Evolutionary conservation across 2,888 invertebrate genomes (phyloP).

Genomic region (Cryptocephalus primarius): DNA sequence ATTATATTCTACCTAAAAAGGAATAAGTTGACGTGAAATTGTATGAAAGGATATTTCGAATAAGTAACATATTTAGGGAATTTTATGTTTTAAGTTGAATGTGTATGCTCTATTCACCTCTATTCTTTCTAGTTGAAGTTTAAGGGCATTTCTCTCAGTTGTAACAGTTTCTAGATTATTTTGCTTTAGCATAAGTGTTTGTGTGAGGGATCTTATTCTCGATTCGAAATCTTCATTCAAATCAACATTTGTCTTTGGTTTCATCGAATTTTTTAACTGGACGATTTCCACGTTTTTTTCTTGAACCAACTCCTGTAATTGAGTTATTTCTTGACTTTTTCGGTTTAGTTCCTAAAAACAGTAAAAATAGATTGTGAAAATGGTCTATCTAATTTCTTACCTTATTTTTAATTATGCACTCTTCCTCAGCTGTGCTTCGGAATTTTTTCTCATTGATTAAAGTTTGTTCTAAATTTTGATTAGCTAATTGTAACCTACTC

Average conservation of each 20-base stretch:
- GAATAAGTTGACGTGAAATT: conserved; percentile 5
- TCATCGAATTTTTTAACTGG: conserved; percentile 33
- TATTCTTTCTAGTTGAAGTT: conserved; percentile 70
- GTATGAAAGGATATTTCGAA: conserved; percentile 15
- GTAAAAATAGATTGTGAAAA: not conserved
- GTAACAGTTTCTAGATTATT: conserved; percentile 70
- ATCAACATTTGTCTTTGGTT: conserved; percentile 32
- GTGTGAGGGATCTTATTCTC: conserved; percentile 55
- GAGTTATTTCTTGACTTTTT: conserved; percentile 39
- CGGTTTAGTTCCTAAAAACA: conserved; percentile 30
- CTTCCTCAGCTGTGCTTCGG: conserved; percentile 38
- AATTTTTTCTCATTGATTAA: conserved; percentile 36
- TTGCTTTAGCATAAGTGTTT: conserved; percentile 78
- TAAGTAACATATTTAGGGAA: too few relatives aligned
- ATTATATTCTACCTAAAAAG: conserved; percentile 47
- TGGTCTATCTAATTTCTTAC: conserved; percentile 9
- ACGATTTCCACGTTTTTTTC: conserved; percentile 33
- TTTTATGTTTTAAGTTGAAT: conserved; percentile 26
- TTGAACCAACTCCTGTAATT: conserved; percentile 33
- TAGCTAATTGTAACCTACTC: conserved; percentile 32
- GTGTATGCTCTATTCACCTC: conserved; percentile 42
- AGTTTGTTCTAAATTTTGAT: conserved; percentile 31
- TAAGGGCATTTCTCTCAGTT: conserved; percentile 76
- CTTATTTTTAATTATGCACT: conserved; percentile 27
- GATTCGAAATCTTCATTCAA: conserved; percentile 39